phyloP scores from a whole-genome alignment of 2,888 invertebrate species.

The Dasypogon diadema region DNA sequence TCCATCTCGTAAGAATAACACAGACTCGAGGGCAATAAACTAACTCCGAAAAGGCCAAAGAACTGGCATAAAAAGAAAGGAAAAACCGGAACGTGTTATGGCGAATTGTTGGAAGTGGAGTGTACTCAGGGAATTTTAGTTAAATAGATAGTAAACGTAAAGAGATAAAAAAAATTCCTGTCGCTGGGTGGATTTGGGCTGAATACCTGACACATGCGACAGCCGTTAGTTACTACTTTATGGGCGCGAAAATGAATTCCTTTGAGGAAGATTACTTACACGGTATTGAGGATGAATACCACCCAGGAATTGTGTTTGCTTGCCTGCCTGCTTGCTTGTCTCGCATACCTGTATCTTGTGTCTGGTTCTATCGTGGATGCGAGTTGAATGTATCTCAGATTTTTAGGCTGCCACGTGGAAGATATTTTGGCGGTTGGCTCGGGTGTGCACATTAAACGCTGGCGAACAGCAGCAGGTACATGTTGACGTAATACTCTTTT shows the following conservation, averaged over 20 bases:
- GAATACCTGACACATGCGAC: too few species aligned
- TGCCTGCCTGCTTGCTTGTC: too few species aligned
- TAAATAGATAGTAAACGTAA: neutral
- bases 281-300: neutral
- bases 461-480: too few species aligned
- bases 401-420: too few species aligned
- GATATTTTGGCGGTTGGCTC: too few species aligned
- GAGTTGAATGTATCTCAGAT: too few species aligned
- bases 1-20: neutral
- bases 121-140: neutral
- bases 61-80: neutral
- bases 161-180: neutral
- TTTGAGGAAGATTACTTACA: neutral
- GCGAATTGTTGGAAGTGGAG: neutral
- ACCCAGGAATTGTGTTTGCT: too few species aligned
- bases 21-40: neutral
- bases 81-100: neutral
- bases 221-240: neutral
- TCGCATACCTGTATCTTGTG: too few species aligned
- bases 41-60: neutral
- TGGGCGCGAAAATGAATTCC: neutral
- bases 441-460: too few species aligned
- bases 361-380: too few species aligned
- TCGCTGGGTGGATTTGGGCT: neutral
- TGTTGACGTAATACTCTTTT: too few species aligned